Base-by-base conservation (phyloP, 2,888 invertebrate species). In the Endotricha flammealis region DNA sequence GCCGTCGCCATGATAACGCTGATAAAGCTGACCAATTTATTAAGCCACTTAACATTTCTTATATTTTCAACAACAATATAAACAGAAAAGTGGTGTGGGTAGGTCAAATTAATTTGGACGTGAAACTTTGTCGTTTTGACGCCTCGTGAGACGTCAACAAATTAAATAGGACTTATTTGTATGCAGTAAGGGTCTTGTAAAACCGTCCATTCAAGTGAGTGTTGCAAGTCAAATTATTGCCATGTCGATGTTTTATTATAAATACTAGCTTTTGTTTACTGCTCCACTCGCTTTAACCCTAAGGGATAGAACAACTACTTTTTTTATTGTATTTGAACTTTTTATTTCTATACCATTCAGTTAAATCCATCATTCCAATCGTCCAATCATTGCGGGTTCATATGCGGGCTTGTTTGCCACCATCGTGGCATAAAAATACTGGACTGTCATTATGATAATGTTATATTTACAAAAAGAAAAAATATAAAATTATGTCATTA, bases 131-230 rank as follows among this genome's bases (percentile, higher is more conserved):
- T 71, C 73, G 75, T 73, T 79, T 77, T 80, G 77, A 78, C 76
- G 71, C 74, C 72, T 77, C 58, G 64, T 61, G 57, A 64, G 63
- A 71, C 49, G 61, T 60, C 61, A 73, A 76, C 76, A 79, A 76
- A 79, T 79, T 72, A 73, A 76, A 76, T 73, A 64, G 56, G 39
- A 39, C 59, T 72, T 51, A 71, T 79, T 78, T 64, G 71, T 78
- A 81, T 81, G 67, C 78, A 58, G 50, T 47, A 50, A 53, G 60
- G 60, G 72, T 67, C 45, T 44, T 45, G 38, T 70, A 61, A 60
- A 64, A 53, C 57, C 57, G 42, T 50, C 48, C 46, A 50, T 57
- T 57, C 57, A 53, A 44, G 52, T 48, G 51, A 53, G 46, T 46
- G 46, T 58, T 48, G 58, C 53, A 50, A 57, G 49, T 39, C 48